These are phyloP conservation scores for Ferrisia virgata DNA, from an alignment of 2,888 invertebrate genomes.

Conservation along the genomic window DNA sequence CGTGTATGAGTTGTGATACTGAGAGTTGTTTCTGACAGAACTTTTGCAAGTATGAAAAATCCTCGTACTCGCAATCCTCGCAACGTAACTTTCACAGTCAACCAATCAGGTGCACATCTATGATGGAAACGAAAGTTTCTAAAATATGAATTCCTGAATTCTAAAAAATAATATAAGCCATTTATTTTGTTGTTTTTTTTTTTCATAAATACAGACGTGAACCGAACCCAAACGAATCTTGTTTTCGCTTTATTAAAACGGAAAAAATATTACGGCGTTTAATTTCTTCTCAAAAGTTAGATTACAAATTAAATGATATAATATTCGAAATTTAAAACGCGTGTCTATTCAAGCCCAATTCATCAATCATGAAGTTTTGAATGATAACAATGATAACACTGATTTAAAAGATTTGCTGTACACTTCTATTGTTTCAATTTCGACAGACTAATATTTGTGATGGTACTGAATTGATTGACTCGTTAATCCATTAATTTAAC, in stretches of 20 bases:
- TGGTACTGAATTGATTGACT: not conserved
- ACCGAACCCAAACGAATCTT: too few species aligned
- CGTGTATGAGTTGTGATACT: constrained; percentile 41
- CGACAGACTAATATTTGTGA: not conserved
- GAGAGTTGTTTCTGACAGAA: constrained; percentile 14
- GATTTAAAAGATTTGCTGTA: not conserved
- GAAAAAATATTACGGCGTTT: too few species aligned
- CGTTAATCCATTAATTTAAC: too few species aligned
- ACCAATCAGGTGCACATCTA: not conserved
- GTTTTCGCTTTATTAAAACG: too few species aligned
- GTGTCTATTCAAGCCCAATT: too few species aligned
- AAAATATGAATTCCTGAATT: not conserved
- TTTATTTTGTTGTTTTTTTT: too few species aligned
- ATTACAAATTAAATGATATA: too few species aligned
- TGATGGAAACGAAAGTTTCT: not conserved
- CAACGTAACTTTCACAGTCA: not conserved
- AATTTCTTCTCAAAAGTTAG: too few species aligned
- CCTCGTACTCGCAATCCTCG: not conserved
- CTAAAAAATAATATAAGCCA: too few species aligned
- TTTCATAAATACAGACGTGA: too few species aligned
- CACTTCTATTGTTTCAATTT: not conserved
- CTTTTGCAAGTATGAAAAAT: not conserved
- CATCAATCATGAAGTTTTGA: too few species aligned
- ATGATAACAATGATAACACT: not conserved
- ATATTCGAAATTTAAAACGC: too few species aligned